Percentiles rank a stretch among this genome's conserved stretches.
Conservation (phyloP, 2,113 vertebrate genomes). For the Nycticryphes semicollaris region DNA sequence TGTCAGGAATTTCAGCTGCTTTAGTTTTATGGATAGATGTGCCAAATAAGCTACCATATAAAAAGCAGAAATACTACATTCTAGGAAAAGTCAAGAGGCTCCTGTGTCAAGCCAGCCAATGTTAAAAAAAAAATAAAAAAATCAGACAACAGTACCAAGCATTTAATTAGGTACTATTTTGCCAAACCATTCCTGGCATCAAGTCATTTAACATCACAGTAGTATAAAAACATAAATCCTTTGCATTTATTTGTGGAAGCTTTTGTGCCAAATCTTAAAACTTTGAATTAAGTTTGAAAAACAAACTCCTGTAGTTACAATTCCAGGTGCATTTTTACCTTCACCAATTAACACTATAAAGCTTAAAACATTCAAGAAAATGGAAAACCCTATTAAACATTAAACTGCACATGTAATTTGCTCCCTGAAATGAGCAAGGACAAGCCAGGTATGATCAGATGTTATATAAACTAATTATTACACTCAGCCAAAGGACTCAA, state of each 20-base stretch:
- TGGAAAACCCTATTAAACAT: background rate
- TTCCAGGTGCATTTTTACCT: background rate
- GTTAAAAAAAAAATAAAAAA: background rate
- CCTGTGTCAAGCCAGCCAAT: background rate
- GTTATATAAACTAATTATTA: background rate
- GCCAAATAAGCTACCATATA: background rate
- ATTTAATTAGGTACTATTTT: background rate
- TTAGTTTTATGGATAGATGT: background rate
- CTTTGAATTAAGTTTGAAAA: background rate
- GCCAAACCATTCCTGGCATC: background rate
- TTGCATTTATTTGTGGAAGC: background rate
- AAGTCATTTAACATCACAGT: background rate
- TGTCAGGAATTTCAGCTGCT: background rate
- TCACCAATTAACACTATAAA: background rate
- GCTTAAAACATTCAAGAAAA: background rate
- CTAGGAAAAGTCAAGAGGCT: background rate
- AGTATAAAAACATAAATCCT: background rate
- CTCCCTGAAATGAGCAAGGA: background rate
- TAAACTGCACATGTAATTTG: background rate
- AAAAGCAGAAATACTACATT: background rate
- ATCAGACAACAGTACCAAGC: background rate
- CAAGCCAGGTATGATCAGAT: background rate
- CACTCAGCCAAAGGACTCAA: background rate
- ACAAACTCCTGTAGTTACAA: background rate
- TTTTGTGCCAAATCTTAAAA: background rate